Evolutionary conservation across 2,888 invertebrate genomes (phyloP).

Genomic region (Auanema sp.): DNA sequence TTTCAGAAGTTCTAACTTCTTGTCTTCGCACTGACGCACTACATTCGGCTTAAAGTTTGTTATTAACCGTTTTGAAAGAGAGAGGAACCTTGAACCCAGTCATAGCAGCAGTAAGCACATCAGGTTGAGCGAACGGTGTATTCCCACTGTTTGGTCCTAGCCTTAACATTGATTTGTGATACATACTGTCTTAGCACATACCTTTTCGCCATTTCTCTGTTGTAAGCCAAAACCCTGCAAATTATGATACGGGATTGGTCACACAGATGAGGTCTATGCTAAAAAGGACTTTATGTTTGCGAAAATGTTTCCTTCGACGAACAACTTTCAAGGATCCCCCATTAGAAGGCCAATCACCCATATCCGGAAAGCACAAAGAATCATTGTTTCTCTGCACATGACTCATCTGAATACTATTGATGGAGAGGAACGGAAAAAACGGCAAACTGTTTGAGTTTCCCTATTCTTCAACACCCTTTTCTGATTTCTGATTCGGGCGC

Average conservation of each 20-base stretch:
- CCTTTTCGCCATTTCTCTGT: not conserved
- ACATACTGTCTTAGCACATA: not conserved
- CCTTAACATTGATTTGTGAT: not conserved
- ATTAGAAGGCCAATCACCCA: not conserved
- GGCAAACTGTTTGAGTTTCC: no score
- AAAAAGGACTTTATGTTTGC: not conserved
- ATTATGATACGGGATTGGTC: not conserved
- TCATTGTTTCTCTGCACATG: not conserved
- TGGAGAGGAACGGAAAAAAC: no score
- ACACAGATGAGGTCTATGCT: slow-evolving; percentile 3
- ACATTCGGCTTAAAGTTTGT: not conserved
- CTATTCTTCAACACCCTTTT: no score
- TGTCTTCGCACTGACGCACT: not conserved
- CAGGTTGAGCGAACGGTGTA: not conserved
- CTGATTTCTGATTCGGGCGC: no score
- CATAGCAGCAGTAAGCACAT: slow-evolving; percentile 3
- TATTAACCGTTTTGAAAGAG: not conserved
- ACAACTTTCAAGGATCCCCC: no score
- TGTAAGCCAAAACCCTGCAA: slow-evolving; percentile 3
- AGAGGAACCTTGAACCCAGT: not conserved
- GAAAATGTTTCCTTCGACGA: no score
- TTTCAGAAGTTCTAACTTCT: not conserved
- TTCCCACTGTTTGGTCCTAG: not conserved
- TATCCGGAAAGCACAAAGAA: not conserved
- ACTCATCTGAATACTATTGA: no score